Conservation (phyloP, 2,113 vertebrate species). For the Callipepla squamata region DNA sequence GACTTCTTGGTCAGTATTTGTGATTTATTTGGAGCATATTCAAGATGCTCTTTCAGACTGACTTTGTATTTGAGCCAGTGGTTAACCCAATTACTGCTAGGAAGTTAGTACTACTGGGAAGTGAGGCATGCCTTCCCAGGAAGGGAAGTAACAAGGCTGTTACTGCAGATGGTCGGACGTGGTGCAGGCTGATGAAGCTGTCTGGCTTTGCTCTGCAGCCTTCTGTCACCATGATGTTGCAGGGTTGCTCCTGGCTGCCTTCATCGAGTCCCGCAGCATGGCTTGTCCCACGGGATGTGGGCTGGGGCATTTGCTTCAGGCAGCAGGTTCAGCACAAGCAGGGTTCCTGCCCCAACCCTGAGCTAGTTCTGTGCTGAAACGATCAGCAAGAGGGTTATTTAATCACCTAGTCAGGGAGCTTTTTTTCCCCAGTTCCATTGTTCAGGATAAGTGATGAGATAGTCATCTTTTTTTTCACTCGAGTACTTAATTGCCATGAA, state of each 20-base stretch:
- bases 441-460: slow-evolving; percentile 23
- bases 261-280: not conserved
- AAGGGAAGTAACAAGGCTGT: not conserved
- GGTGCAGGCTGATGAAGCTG: not conserved
- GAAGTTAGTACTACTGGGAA: not conserved
- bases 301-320: not conserved
- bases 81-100: not conserved
- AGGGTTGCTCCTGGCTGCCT: not conserved
- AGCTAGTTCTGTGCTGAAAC: slow-evolving; percentile 19
- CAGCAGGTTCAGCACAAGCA: not conserved
- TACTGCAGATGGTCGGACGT: not conserved
- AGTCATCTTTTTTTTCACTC: slow-evolving; percentile 3
- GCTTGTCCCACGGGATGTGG: not conserved
- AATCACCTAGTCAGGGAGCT: not conserved
- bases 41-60: not conserved
- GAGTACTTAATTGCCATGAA: not conserved
- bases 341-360: not conserved
- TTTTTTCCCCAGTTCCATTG: not conserved
- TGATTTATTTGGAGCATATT: not conserved
- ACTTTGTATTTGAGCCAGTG: not conserved
- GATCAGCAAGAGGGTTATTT: not conserved
- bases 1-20: not conserved
- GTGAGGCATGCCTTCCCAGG: not conserved
- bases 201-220: not conserved
- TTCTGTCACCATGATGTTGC: not conserved